Evolutionary conservation across 2,113 vertebrate species (phyloP).

Genomic region (Rattus norvegicus): DNA sequence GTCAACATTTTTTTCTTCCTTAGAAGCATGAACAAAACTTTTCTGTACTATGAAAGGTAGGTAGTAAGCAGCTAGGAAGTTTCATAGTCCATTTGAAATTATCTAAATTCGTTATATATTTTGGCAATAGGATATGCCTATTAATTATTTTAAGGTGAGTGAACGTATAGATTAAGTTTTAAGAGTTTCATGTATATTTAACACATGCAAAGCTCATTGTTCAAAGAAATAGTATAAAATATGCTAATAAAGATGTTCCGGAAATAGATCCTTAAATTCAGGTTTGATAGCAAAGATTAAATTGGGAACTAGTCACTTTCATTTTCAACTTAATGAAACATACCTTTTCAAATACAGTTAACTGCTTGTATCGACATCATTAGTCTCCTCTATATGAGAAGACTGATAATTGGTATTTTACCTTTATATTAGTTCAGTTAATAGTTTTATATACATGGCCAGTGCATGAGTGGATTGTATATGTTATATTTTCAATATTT

Average conservation of each 20-base stretch:
- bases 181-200: neutral
- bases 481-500: neutral
- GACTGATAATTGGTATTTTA: neutral
- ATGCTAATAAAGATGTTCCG: neutral
- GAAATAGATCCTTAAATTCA: conserved; percentile 18
- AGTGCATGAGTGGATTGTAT: neutral
- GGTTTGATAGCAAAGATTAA: neutral
- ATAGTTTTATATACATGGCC: neutral
- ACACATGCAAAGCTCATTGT: neutral
- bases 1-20: neutral
- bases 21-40: too few relatives aligned
- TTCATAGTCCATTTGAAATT: neutral
- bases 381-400: neutral
- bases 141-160: neutral
- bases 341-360: neutral
- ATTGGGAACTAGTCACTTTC: neutral
- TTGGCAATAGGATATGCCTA: neutral
- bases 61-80: neutral
- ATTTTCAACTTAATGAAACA: neutral
- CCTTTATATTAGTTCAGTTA: neutral
- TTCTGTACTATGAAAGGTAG: neutral
- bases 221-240: neutral
- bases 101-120: neutral
- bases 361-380: neutral
- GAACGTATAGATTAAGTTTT: neutral